These are phyloP conservation scores for Pachypanchax playfairii DNA, from an alignment of 2,113 vertebrate species.

Conservation along the genomic window DNA sequence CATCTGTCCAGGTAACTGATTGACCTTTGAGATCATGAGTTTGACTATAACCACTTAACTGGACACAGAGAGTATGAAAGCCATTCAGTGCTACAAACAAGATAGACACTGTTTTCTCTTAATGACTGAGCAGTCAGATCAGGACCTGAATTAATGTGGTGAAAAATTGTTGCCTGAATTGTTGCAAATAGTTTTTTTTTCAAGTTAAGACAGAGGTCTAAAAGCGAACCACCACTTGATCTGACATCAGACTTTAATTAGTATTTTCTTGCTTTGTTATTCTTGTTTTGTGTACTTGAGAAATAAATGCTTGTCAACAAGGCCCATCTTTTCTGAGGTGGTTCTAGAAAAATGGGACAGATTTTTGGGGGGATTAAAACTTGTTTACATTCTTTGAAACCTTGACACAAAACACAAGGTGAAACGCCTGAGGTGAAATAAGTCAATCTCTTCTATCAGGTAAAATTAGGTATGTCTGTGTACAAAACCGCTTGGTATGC, in stretches of 20 bases:
- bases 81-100: conserved; percentile 50
- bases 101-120: conserved; percentile 49
- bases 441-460: conserved; percentile 64
- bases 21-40: conserved; percentile 52
- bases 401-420: conserved; percentile 63
- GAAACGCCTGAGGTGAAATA: conserved; percentile 67
- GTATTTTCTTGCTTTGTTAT: conserved; percentile 30
- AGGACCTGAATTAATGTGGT: conserved; percentile 27
- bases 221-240: conserved; percentile 43
- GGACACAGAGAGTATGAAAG: conserved; percentile 50
- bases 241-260: conserved; percentile 44
- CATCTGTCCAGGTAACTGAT: conserved; percentile 60
- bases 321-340: conserved; percentile 31
- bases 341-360: conserved; percentile 51
- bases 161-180: conserved; percentile 21
- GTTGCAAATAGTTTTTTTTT: conserved; percentile 44
- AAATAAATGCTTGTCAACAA: too few relatives aligned
- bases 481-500: conserved; percentile 53
- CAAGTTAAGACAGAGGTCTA: too few relatives aligned
- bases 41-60: conserved; percentile 36
- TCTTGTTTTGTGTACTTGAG: too few relatives aligned
- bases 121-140: conserved; percentile 14
- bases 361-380: conserved; percentile 64
- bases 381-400: conserved; percentile 72
- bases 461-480: conserved; percentile 46